A percentile compares a stretch with the other conserved stretches of the same genome.
These are phyloP conservation scores for Hylia prasina DNA, from an alignment of 2,113 vertebrate species.

Conservation along the genomic window DNA sequence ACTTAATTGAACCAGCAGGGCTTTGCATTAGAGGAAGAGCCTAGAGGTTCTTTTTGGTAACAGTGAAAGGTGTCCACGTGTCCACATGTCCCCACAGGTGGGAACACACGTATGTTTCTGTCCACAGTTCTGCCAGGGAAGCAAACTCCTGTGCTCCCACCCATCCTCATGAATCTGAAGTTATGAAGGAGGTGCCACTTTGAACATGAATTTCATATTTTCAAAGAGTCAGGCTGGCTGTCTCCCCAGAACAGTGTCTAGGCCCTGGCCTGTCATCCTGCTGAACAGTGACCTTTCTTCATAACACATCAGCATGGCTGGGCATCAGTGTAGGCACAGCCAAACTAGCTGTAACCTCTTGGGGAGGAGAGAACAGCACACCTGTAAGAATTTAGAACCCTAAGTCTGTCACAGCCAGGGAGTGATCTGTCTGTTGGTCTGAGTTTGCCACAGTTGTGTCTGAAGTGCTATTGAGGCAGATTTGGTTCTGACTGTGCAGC, in stretches of 20 bases:
- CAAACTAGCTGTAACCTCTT: background rate
- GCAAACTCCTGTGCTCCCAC: background rate
- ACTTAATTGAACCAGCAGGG: background rate
- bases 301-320: background rate
- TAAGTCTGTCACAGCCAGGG: background rate
- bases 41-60: background rate
- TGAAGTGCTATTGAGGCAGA: background rate
- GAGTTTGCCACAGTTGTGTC: background rate
- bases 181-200: background rate
- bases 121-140: background rate
- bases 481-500: background rate
- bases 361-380: background rate
- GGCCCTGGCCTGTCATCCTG: fast-evolving
- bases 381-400: background rate
- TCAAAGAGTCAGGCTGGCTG: background rate
- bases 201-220: background rate
- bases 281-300: background rate
- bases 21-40: background rate
- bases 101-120: background rate
- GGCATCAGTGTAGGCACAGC: background rate
- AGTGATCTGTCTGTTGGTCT: background rate
- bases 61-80: background rate
- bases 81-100: background rate
- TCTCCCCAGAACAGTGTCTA: background rate
- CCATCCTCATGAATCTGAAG: background rate